Conservation (phyloP, 1,140 invertebrate genomes). For the Orchestia grillus region DNA sequence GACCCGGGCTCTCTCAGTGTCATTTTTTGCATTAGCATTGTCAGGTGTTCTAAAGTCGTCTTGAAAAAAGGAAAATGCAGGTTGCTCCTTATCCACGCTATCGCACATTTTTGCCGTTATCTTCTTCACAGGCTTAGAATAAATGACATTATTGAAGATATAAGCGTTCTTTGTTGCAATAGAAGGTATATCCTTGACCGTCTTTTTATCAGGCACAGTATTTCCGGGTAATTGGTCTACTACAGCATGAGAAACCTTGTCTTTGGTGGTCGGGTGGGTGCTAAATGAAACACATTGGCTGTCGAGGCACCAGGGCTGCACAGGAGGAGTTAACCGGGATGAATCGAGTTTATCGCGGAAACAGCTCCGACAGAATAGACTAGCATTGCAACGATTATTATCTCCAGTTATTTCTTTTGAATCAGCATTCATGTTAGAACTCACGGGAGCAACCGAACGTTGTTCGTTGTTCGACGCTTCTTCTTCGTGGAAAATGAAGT, state of each 20-base stretch:
- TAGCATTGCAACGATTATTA: not conserved
- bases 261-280: not conserved
- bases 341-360: slow-evolving; percentile 43
- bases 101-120: slow-evolving; percentile 1
- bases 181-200: not conserved
- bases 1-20: not conserved
- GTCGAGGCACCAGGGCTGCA: not conserved
- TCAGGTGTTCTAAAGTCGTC: not conserved
- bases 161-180: not conserved
- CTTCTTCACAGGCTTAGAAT: slow-evolving; percentile 27
- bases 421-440: not conserved
- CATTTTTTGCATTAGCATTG: not conserved
- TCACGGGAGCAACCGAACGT: not conserved
- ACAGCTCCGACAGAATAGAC: slow-evolving; percentile 19
- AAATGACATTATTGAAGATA: slow-evolving; percentile 33
- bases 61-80: not conserved
- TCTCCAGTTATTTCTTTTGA: not conserved
- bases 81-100: not conserved
- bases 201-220: not conserved
- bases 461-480: not conserved
- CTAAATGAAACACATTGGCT: not conserved
- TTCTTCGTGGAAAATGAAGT: slow-evolving; percentile 43
- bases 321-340: slow-evolving; percentile 32
- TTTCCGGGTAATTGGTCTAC: not conserved
- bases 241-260: not conserved